Evolutionary conservation across 2,113 vertebrate species (phyloP).

Genomic region (Hemiprocne comata): DNA sequence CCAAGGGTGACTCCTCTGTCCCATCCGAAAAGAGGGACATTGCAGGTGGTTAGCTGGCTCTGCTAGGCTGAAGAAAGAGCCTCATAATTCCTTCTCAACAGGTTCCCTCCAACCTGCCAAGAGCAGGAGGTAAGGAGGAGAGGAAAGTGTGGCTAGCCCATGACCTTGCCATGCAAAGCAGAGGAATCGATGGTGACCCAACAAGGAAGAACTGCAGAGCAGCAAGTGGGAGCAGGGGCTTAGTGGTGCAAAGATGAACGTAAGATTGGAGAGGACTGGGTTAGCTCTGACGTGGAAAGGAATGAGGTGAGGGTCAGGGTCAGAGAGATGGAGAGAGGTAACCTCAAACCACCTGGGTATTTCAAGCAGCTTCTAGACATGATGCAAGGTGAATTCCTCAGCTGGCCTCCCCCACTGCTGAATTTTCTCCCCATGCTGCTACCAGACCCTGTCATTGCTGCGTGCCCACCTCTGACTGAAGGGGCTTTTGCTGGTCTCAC

Average conservation of each 20-base stretch:
- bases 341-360: neutral
- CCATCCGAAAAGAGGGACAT: neutral
- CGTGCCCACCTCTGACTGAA: neutral
- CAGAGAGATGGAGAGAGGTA: neutral
- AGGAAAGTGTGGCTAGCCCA: neutral
- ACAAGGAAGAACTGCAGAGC: neutral
- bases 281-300: neutral
- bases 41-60: neutral
- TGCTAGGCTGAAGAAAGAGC: neutral
- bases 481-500: neutral
- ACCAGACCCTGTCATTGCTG: neutral
- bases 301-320: neutral
- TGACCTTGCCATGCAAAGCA: neutral
- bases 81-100: neutral
- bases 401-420: neutral
- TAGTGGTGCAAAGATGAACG: neutral
- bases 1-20: neutral
- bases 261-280: neutral
- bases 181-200: neutral
- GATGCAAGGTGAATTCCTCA: neutral
- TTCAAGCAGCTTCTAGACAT: neutral
- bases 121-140: neutral
- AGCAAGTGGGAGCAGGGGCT: neutral
- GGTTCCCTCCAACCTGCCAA: neutral
- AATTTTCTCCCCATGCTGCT: neutral